Base-by-base conservation (phyloP, 2,888 invertebrate species). In the Tenthredo mesomela region DNA sequence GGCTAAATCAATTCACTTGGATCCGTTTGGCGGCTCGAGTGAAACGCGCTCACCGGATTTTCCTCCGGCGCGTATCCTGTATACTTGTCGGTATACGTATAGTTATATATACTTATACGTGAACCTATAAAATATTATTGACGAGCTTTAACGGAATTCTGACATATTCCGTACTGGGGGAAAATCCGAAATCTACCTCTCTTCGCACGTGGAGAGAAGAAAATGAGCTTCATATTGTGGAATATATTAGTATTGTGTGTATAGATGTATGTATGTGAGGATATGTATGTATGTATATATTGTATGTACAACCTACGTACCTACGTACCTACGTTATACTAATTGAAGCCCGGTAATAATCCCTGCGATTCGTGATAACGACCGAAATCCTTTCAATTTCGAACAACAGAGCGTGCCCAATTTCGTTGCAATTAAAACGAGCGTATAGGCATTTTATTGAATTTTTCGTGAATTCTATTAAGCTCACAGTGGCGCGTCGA, bases 391-490 rank as follows among this genome's bases (percentile, higher is more conserved):
- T 80, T 80, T 40, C 58, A 61, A 80, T 80, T 50, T 47, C 15
- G 43, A 67, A 82, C 43, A 82, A 82, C 82, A 70, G 82, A 43
- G 82, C 82, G 67, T 82, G 47, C 29, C 47, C 65, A 67, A 82
- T 82, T 70, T 85, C 85, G 84, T 85, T 88, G 87, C 88, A 90
- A 90, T 90, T 89, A 90, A 82, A 82, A 47, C 67, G 67, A 47
- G 82, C 67, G 88, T 87, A 88, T 89, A 89, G 89, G 82, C 43
- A 70, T 82, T 82, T 89, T 88, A 89, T 89, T 87, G 87, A 87
- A 88, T 88, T 89, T 89, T 89, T 87, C 85, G 85, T 87, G 87
- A 87, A 89, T 87, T 88, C 86, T 86, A 88, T 88, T 88, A 86
- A 88, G 87, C 85, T 85, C 85, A 85, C 84, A 82, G 85, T 78